phyloP scores from a whole-genome alignment of 1,140 invertebrate genomes.

The Lasaia peninsularis region DNA sequence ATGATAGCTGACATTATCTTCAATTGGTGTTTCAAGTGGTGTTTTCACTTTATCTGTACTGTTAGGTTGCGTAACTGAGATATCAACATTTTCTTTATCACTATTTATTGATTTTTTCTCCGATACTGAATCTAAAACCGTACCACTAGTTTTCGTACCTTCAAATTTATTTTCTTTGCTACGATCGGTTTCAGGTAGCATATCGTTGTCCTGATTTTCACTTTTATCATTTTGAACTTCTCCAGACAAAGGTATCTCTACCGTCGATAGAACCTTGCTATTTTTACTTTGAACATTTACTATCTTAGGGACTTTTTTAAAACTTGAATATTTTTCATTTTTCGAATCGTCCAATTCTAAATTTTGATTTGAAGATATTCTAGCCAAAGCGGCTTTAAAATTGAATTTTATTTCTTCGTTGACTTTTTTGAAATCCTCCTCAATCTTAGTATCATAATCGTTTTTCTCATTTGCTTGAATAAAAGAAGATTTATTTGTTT shows the following conservation, averaged over 20 bases:
- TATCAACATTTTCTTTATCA: neutral
- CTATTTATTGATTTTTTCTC: neutral
- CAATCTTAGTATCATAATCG: conserved; percentile 35
- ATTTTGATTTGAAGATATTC: conserved; percentile 42
- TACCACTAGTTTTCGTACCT: neutral
- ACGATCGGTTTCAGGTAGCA: neutral
- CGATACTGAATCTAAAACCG: neutral
- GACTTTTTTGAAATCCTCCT: conserved; percentile 53
- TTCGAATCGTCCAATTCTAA: neutral
- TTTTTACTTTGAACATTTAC: conserved; percentile 2
- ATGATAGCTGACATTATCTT: conserved; percentile 64
- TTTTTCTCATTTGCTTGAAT: too few species aligned
- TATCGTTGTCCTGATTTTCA: neutral
- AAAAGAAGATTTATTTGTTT: neutral
- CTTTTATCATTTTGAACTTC: neutral
- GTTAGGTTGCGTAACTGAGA: neutral
- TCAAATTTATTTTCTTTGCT: neutral
- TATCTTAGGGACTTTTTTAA: neutral
- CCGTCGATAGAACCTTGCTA: neutral
- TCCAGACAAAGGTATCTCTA: neutral
- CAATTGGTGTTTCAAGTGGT: conserved; percentile 27
- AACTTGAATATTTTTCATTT: conserved; percentile 18
- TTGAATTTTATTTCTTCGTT: conserved; percentile 57
- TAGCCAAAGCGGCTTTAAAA: conserved; percentile 57
- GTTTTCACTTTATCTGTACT: conserved; percentile 18